Evolutionary conservation across 2,113 vertebrate species (phyloP).

Genomic region (Chaenogobius annularis): DNA sequence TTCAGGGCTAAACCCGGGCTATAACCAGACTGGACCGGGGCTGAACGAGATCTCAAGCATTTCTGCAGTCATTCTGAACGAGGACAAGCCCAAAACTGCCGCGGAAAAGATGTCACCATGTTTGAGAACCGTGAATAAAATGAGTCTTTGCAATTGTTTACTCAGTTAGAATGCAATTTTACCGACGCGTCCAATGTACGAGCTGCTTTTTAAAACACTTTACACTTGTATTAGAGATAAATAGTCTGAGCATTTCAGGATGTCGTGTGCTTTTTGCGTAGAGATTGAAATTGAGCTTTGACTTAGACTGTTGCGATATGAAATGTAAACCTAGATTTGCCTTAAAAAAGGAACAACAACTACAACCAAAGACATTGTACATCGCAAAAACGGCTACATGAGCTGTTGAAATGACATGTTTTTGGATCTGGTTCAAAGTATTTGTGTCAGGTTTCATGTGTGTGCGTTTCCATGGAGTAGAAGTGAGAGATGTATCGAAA

Average conservation of each 20-base stretch:
- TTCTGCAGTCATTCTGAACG: background rate
- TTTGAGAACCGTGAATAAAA: background rate
- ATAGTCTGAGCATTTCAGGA: background rate
- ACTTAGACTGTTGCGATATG: background rate
- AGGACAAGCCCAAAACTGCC: background rate
- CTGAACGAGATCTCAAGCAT: background rate
- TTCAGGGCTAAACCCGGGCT: background rate
- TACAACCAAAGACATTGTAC: background rate
- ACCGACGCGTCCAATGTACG: background rate
- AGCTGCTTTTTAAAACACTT: background rate
- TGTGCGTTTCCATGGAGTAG: no score
- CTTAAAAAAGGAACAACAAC: background rate
- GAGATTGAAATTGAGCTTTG: background rate
- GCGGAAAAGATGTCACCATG: background rate
- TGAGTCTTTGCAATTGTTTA: background rate
- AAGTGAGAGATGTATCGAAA: no score
- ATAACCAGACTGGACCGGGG: background rate
- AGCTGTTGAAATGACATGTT: no score
- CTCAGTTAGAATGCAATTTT: background rate
- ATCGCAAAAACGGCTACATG: background rate
- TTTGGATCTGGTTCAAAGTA: no score
- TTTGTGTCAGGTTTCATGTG: no score
- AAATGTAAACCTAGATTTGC: background rate
- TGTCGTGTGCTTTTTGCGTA: background rate
- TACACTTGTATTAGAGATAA: background rate